These are phyloP conservation scores for Crematogaster levior DNA, from an alignment of 2,888 invertebrate species.

Conservation along the genomic window DNA sequence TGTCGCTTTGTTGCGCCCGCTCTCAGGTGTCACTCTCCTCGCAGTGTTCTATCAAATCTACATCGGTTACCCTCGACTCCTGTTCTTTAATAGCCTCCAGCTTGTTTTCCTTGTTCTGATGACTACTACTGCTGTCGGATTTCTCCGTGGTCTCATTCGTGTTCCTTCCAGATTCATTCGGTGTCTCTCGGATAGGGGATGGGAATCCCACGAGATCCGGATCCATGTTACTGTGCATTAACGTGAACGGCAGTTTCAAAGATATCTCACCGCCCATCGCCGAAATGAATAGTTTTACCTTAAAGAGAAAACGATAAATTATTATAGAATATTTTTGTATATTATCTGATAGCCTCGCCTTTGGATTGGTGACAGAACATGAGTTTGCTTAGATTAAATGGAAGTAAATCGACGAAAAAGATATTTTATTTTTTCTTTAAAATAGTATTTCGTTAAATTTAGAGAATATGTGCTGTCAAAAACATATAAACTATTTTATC, in stretches of 20 bases:
- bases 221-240: slow-evolving; percentile 91
- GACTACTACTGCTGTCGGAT: slow-evolving; percentile 61
- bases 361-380: background rate
- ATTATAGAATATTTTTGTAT: background rate
- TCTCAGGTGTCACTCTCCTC: slow-evolving; percentile 80
- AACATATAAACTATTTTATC: background rate
- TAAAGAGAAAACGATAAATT: background rate
- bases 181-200: slow-evolving; percentile 71
- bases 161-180: slow-evolving; percentile 41
- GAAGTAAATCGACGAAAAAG: background rate
- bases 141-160: slow-evolving; percentile 47
- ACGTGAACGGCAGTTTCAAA: slow-evolving; percentile 92
- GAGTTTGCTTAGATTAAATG: background rate
- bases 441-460: background rate
- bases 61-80: slow-evolving; percentile 71
- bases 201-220: slow-evolving; percentile 87
- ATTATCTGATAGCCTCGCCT: background rate
- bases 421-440: background rate
- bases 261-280: slow-evolving; percentile 93
- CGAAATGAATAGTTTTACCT: slow-evolving; percentile 92
- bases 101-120: slow-evolving; percentile 54
- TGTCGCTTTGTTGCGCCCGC: slow-evolving; percentile 78
- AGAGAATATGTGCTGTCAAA: background rate
- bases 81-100: slow-evolving; percentile 63
- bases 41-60: slow-evolving; percentile 82